Conservation (phyloP, 2,888 invertebrate species). For the Drosophila peninsularis region DNA sequence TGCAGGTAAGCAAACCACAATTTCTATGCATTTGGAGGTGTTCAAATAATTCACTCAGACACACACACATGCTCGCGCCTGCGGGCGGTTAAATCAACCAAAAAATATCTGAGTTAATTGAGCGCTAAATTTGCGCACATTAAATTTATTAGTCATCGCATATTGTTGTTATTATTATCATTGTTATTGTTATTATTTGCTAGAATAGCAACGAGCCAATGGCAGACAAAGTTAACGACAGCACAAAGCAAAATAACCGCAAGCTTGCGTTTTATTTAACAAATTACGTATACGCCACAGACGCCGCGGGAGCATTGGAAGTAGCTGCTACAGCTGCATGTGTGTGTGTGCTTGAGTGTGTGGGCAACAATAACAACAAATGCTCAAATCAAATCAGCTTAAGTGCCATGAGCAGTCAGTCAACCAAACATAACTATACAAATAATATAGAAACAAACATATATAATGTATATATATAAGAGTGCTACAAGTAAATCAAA, state of each 20-base stretch:
- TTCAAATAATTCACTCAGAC: constrained; percentile 24
- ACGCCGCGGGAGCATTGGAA: constrained; percentile 43
- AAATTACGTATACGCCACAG: constrained; percentile 66
- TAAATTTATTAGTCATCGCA: constrained; percentile 66
- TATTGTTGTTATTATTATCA: constrained; percentile 59
- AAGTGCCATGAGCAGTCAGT: constrained; percentile 63
- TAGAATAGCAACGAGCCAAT: constrained; percentile 38
- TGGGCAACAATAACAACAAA: constrained; percentile 35
- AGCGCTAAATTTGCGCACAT: constrained; percentile 67
- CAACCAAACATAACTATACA: constrained; percentile 53
- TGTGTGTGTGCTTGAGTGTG: not conserved
- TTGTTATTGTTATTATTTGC: constrained; percentile 46
- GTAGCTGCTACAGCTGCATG: constrained; percentile 12
- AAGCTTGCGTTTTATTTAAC: constrained; percentile 75
- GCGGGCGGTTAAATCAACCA: constrained; percentile 46
- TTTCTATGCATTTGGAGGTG: not conserved
- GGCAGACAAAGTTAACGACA: constrained; percentile 65
- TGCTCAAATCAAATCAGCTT: constrained; percentile 62
- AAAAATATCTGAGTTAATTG: constrained; percentile 57
- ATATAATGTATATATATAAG: not conserved
- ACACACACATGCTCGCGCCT: not conserved
- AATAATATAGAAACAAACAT: constrained; percentile 26
- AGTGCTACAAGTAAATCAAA: constrained; percentile 51
- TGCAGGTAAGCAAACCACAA: constrained; percentile 42
- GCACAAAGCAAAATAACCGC: constrained; percentile 65